Evolutionary conservation across 2,113 vertebrate species (phyloP).

Genomic region (Gambusia affinis): DNA sequence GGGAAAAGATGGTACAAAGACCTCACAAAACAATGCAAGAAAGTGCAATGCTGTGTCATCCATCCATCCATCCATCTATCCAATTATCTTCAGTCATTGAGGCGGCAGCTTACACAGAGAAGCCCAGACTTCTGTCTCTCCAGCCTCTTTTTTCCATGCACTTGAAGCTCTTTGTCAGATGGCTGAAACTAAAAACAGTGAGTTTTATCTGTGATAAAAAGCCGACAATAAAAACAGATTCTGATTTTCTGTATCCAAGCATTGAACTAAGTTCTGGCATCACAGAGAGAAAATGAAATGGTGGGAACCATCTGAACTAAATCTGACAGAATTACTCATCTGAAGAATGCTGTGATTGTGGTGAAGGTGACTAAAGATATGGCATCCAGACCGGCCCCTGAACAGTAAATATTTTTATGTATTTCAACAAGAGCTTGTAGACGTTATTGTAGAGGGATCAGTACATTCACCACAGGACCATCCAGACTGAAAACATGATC

Average conservation of each 20-base stretch:
- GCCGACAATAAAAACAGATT: no score
- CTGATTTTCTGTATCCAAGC: not conserved
- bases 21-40: not conserved
- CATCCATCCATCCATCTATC: no score
- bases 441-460: not conserved
- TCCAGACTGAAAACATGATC: not conserved
- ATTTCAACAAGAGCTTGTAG: not conserved
- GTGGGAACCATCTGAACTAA: not conserved
- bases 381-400: not conserved
- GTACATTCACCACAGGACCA: not conserved
- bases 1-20: no score
- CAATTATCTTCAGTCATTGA: no score
- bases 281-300: not conserved
- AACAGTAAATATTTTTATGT: no score
- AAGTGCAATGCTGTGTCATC: not conserved
- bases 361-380: not conserved
- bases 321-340: not conserved
- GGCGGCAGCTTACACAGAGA: no score
- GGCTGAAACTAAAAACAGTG: not conserved
- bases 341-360: not conserved
- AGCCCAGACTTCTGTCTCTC: no score
- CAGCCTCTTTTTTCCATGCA: no score
- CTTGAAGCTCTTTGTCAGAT: no score
- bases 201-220: not conserved
- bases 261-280: not conserved